These are phyloP conservation scores for Gobiocypris rarus DNA, from an alignment of 2,113 vertebrate genomes.

Conservation along the genomic window DNA sequence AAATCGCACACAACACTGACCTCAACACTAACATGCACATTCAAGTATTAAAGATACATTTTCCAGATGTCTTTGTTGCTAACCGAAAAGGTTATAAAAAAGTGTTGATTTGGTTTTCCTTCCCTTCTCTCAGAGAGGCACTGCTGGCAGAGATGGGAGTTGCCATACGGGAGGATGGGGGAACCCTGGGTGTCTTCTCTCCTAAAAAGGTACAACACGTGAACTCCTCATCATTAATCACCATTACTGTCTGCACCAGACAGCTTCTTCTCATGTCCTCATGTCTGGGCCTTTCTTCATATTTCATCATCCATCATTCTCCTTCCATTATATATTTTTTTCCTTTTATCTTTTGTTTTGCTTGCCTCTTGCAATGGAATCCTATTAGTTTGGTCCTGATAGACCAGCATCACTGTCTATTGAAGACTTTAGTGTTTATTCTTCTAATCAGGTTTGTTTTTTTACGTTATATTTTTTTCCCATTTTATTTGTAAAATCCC, in stretches of 20 bases:
- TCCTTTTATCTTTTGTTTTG: constrained; percentile 60
- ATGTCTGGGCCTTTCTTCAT: neutral
- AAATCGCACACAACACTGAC: neutral
- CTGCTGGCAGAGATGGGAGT: constrained; percentile 98
- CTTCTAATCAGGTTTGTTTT: constrained; percentile 81
- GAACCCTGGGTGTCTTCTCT: constrained; percentile 96
- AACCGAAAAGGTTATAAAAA: neutral
- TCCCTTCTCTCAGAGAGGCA: constrained; percentile 83
- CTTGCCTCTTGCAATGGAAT: constrained; percentile 62
- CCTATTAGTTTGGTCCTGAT: constrained; percentile 77
- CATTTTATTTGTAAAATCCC: neutral
- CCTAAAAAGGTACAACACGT: constrained; percentile 91
- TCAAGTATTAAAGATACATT: neutral
- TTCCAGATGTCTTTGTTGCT: neutral
- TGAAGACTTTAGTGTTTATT: constrained; percentile 83
- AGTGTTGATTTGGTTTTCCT: neutral
- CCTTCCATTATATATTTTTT: constrained; percentile 44
- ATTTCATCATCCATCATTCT: constrained; percentile 51
- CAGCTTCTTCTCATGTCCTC: neutral
- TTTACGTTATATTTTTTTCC: neutral
- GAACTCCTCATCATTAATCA: constrained; percentile 12
- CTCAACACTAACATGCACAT: neutral
- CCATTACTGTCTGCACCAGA: constrained; percentile 16
- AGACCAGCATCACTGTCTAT: constrained; percentile 75
- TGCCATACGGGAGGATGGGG: constrained; percentile 97